Base-by-base conservation (phyloP, 2,888 invertebrate species). In the Brachylomia viminalis region DNA sequence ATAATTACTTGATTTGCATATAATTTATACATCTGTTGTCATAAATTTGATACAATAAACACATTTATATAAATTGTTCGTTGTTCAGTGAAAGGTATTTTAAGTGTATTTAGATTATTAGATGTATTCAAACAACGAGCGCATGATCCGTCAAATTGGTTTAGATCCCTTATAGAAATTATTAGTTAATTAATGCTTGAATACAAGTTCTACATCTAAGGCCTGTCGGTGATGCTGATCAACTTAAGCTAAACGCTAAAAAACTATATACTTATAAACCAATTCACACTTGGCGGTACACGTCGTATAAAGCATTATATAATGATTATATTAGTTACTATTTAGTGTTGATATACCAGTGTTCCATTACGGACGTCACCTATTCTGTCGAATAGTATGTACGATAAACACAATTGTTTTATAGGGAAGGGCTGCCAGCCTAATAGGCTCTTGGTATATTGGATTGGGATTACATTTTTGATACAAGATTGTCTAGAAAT, bases 201-300 rank as follows among this genome's bases (percentile, higher is more conserved):
- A 79, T 83, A 86, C 66, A 86, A 61, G 56, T 73, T 65, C 85
- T 86, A 86, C 85, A 72, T 79, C 83, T 87, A 86, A 87, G 87
- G 86, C 86, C 74, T 84, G 75, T 82, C 54, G 85, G 87, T 86
- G 85, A 87, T 87, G 85, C 87, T 84, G 76, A 62, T 72, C 27
- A 86, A 82, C 77, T 86, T 84, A 85, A 82, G 71, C 82, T 85
- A 69, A 77, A 56, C 13, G 75, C 82, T 84, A 79, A 68, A 71
- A 82, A 86, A 77, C 65, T 83, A 72, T 75, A 73, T 45, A 72
- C 61, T 72, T 76, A 81, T 49, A 68, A 72, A 73, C 61, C 17
- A 52, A 67, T 66, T 75, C 65, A 80, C 49, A 72, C 33, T 62
- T 59, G 47, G 62, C 45, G 38, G 45, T 80, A 30, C 30, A 33